Percentiles rank a stretch among this genome's conserved stretches.
Conservation (phyloP, 92 coral and sea anemone species). For the Phymanthus crucifer region DNA sequence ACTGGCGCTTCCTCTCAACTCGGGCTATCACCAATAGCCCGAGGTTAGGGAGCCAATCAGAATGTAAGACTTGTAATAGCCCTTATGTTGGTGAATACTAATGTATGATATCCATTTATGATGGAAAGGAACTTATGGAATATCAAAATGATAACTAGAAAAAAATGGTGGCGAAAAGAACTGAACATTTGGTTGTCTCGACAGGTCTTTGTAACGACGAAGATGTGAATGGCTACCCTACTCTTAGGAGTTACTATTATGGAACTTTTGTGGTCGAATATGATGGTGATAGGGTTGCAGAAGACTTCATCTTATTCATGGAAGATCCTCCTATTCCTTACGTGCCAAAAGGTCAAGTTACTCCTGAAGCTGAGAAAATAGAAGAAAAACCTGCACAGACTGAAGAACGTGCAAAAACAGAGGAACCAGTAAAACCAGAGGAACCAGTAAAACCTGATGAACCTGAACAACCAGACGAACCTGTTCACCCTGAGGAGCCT, state of each 20-base stretch:
- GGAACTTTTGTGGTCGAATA: constrained; percentile 77
- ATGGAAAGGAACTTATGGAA: neutral
- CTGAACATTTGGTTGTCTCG: neutral
- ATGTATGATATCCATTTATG: neutral
- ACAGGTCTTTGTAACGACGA: constrained; percentile 82
- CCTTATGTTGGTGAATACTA: neutral
- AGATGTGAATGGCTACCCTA: constrained; percentile 90
- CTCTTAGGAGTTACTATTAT: constrained; percentile 77
- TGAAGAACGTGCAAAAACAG: neutral
- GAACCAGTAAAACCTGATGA: neutral
- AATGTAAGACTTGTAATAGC: too few species aligned
- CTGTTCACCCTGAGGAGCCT: constrained; percentile 13
- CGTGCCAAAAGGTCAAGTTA: constrained; percentile 2
- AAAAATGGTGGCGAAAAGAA: neutral
- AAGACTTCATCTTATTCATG: constrained; percentile 79
- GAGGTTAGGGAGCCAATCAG: too few species aligned
- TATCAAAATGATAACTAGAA: neutral
- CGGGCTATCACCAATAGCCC: too few species aligned
- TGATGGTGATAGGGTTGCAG: constrained; percentile 77
- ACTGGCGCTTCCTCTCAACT: too few species aligned
- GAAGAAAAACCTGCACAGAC: constrained; percentile 11
- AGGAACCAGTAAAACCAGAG: too few species aligned
- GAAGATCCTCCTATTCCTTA: constrained; percentile 71
- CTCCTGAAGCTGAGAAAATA: neutral
- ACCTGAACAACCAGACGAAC: neutral